phyloP scores from a whole-genome alignment of 1,140 invertebrate species.

The Drosophila saltans region DNA sequence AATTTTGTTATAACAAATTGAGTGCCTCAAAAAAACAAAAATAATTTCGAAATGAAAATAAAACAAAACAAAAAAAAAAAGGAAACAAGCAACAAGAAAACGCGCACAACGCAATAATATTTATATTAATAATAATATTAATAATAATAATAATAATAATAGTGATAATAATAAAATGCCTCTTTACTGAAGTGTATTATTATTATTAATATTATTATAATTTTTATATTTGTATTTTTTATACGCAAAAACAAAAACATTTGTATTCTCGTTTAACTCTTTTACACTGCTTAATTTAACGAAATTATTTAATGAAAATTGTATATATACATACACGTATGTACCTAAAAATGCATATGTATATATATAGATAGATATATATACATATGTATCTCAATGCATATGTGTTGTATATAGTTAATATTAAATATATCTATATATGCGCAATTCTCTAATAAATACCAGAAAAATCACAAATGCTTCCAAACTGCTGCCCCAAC shows the following conservation, averaged over 20 bases:
- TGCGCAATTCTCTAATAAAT: conserved; percentile 78
- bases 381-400: conserved; percentile 8
- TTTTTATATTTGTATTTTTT: conserved; percentile 52
- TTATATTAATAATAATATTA: conserved; percentile 38
- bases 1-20: conserved; percentile 72
- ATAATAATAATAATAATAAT: conserved; percentile 5
- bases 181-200: background rate
- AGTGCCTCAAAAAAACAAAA: conserved; percentile 61
- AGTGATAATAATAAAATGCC: background rate
- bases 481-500: conserved; percentile 50
- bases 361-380: conserved; percentile 16
- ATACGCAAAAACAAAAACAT: conserved; percentile 32
- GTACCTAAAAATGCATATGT: conserved; percentile 31
- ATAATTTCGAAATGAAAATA: conserved; percentile 13
- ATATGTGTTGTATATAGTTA: conserved; percentile 40
- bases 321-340: conserved; percentile 36
- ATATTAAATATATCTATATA: conserved; percentile 62
- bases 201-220: conserved; percentile 28
- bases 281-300: conserved; percentile 70
- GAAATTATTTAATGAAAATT: conserved; percentile 59
- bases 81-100: conserved; percentile 20
- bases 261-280: conserved; percentile 63
- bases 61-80: conserved; percentile 8
- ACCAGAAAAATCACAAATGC: conserved; percentile 71
- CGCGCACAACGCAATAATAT: conserved; percentile 66